Evolutionary conservation across 2,888 invertebrate species (phyloP), one percentile per base, ranked within the genome.

Genomic region (Theretra japonica): DNA sequence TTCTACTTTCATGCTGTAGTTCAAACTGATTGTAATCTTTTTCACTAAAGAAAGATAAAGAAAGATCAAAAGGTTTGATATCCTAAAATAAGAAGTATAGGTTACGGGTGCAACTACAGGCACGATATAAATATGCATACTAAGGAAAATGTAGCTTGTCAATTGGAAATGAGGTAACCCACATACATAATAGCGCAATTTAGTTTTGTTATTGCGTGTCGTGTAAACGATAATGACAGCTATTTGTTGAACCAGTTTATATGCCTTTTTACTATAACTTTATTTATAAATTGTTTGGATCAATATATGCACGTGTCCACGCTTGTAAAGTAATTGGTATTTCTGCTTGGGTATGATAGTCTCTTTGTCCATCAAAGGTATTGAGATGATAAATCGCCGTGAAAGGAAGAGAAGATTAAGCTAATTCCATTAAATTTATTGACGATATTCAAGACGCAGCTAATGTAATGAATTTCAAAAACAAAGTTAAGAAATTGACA

Each of bases 401-500:
- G 6, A n/a, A 53, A n/a, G 4, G 6, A n/a, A 6, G 17, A 15
- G n/a, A 2, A 4, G 53, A n/a, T n/a, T n/a, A 58, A 25, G 25
- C 0, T 4, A 58, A 17, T 41, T 41, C 11, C 21, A 65, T 48
- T 48, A 62, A 41, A 65, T 7, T 7, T 41, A 48, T 21, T 8
- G n/a, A n/a, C 30, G 30, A 65, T 17, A 41, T 62, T 62, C n/a
- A 59, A 33, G 33, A 21, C 60, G 33, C 41, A 62, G 62, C n/a
- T 62, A 21, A 62, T 62, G 11, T 62, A 23, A 65, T 48, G 21
- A 41, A 23, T 23, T 48, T 65, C 48, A 23, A 48, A 48, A 23
- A 48, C 65, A 6, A 21, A 65, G 23, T 41, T 48, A 23, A 48
- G 11, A 19, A 48, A 48, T 48, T 65, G 48, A 48, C 65, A 65